phyloP scores from a whole-genome alignment of 2,797 vertebrate genomes.

The Yasuhikotakia modesta region DNA sequence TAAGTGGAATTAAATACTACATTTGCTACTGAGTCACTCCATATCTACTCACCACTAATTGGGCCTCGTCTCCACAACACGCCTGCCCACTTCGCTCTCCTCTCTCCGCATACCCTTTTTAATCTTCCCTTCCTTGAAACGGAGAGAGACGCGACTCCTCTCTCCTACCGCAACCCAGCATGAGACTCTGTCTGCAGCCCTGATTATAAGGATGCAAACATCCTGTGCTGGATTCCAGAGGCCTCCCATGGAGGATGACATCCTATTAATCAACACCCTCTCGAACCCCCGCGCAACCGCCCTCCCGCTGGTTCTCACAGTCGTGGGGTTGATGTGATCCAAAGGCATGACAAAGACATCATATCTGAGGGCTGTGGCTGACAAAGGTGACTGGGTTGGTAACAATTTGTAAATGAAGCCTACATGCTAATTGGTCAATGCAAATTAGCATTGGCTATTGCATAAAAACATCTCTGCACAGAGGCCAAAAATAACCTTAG shows the following conservation, averaged over 20 bases:
- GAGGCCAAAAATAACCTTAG: too few species aligned
- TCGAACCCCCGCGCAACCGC: conserved; percentile 22
- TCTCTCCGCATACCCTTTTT: neutral
- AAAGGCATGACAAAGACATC: conserved; percentile 29
- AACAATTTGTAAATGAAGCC: neutral
- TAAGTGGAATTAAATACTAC: conserved; percentile 3
- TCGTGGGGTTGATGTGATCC: conserved; percentile 7
- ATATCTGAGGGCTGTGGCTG: too few species aligned
- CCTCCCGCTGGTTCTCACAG: conserved; percentile 22
- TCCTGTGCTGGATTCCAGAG: conserved; percentile 57
- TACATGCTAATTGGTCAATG: neutral
- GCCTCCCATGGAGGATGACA: conserved; percentile 42
- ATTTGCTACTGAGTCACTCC: neutral
- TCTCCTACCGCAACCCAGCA: conserved; percentile 52
- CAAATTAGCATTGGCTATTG: too few species aligned
- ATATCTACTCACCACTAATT: neutral
- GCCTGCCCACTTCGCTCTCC: neutral
- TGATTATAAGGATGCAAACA: conserved; percentile 52
- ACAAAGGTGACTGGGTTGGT: neutral
- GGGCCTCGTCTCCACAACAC: neutral
- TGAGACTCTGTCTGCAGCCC: conserved; percentile 41
- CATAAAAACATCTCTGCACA: too few species aligned
- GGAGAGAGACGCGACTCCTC: conserved; percentile 3
- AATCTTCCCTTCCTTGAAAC: conserved; percentile 4
- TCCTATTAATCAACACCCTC: conserved; percentile 75